Evolutionary conservation across 1,140 invertebrate genomes (phyloP).

Genomic region (Hesperophylax magnus): DNA sequence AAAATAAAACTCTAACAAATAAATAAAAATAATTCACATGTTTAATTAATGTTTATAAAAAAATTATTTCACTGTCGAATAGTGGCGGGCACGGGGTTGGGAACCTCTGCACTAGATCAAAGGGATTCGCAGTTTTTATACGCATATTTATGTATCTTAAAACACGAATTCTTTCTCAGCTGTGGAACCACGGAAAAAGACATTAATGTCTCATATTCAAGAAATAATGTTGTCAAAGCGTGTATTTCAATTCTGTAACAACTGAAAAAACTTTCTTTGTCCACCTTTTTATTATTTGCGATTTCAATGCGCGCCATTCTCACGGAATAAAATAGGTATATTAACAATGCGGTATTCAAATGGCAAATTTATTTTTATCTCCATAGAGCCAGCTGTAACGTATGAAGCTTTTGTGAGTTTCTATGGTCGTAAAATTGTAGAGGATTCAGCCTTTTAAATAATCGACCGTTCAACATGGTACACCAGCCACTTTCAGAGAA

Average conservation of each 20-base stretch:
- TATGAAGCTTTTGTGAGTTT: slow-evolving; percentile 31
- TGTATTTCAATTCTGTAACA: background rate
- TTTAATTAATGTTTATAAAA: too few relatives aligned
- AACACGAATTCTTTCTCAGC: background rate
- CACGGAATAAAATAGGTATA: slow-evolving; percentile 19
- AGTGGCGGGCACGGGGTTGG: too few relatives aligned
- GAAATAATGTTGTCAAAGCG: too few relatives aligned
- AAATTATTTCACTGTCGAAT: too few relatives aligned
- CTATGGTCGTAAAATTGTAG: background rate
- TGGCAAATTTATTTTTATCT: slow-evolving; percentile 26
- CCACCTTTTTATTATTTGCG: slow-evolving; percentile 10
- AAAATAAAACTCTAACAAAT: too few relatives aligned
- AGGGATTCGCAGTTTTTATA: too few relatives aligned
- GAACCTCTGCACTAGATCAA: too few relatives aligned
- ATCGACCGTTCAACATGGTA: too few relatives aligned
- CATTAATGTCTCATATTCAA: too few relatives aligned
- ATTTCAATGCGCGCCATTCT: background rate
- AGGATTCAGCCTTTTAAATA: too few relatives aligned
- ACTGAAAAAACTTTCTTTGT: slow-evolving; percentile 1
- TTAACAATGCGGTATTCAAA: slow-evolving; percentile 3
- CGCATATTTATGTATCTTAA: background rate
- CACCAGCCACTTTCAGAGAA: too few relatives aligned
- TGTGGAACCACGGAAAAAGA: background rate
- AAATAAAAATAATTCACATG: too few relatives aligned
- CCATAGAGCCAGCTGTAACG: background rate